Evolutionary conservation across 2,888 invertebrate species (phyloP).

Genomic region (Prosopocoilus inquinatus): DNA sequence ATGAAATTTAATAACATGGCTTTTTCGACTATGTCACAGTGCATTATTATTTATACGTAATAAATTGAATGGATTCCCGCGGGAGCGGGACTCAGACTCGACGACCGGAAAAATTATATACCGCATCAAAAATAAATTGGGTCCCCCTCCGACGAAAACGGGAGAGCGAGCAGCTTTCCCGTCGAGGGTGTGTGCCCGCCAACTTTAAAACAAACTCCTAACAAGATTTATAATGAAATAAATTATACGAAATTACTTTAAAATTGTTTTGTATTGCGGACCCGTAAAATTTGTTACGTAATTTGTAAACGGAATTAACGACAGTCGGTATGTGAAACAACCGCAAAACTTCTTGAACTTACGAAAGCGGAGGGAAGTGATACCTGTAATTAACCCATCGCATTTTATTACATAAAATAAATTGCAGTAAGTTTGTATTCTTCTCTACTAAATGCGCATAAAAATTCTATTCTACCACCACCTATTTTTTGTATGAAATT

Average conservation of each 20-base stretch:
- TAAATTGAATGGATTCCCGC: constrained; percentile 36
- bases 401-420: too few relatives aligned
- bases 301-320: too few relatives aligned
- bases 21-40: constrained; percentile 13
- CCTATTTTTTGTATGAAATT: too few relatives aligned
- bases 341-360: too few relatives aligned
- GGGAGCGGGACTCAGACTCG: constrained; percentile 34
- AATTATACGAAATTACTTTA: constrained; percentile 18
- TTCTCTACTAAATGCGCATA: too few relatives aligned
- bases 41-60: constrained; percentile 36
- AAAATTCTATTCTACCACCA: too few relatives aligned
- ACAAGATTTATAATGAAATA: constrained; percentile 20
- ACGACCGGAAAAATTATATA: constrained; percentile 46
- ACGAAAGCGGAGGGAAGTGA: too few relatives aligned
- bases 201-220: constrained; percentile 17
- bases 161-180: constrained; percentile 2
- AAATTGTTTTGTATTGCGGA: neutral
- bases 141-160: constrained; percentile 19
- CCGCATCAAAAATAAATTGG: constrained; percentile 48
- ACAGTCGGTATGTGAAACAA: too few relatives aligned
- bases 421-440: too few relatives aligned
- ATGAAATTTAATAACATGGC: constrained; percentile 5
- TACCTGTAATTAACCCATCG: too few relatives aligned
- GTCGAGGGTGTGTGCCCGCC: neutral
- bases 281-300: neutral